Percentiles rank a stretch among this genome's conserved stretches.
phyloP scores from a whole-genome alignment of 2,888 invertebrate genomes.

The Marronus borbonicus region DNA sequence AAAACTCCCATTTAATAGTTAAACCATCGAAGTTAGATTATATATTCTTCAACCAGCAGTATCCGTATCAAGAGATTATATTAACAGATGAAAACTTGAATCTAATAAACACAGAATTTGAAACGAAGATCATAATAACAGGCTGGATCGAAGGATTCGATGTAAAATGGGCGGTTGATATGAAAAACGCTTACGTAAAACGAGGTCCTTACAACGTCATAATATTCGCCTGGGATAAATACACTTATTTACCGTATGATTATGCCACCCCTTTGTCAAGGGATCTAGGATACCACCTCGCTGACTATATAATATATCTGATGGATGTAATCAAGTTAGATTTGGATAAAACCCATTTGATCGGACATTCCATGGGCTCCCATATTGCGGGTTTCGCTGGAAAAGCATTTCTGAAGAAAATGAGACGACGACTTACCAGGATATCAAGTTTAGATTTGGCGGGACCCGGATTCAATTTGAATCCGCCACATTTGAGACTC shows the following conservation, averaged over 20 bases:
- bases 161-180: slow-evolving; percentile 47
- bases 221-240: slow-evolving; percentile 49
- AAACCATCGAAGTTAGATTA: slow-evolving; percentile 40
- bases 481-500: slow-evolving; percentile 45
- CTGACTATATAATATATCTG: slow-evolving; percentile 47
- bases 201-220: slow-evolving; percentile 46
- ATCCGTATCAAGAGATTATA: slow-evolving; percentile 37
- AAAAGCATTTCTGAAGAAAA: slow-evolving; percentile 30
- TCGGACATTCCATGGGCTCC: slow-evolving; percentile 51
- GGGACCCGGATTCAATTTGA: slow-evolving; percentile 50
- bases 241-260: slow-evolving; percentile 45
- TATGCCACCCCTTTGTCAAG: slow-evolving; percentile 35
- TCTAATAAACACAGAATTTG: slow-evolving; percentile 43
- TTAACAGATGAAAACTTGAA: slow-evolving; percentile 32
- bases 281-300: slow-evolving; percentile 41
- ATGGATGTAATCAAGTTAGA: slow-evolving; percentile 30
- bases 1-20: slow-evolving; percentile 23
- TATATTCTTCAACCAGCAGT: slow-evolving; percentile 40
- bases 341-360: slow-evolving; percentile 49
- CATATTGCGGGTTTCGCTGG: slow-evolving; percentile 50
- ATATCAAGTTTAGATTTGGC: slow-evolving; percentile 50
- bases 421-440: slow-evolving; percentile 30
- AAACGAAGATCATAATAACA: slow-evolving; percentile 50
- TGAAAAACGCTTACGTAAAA: slow-evolving; percentile 49
- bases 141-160: slow-evolving; percentile 51